Evolutionary conservation across 1,140 invertebrate species (phyloP), one percentile per base, ranked within the genome.

Genomic region (Charaxes varanes): DNA sequence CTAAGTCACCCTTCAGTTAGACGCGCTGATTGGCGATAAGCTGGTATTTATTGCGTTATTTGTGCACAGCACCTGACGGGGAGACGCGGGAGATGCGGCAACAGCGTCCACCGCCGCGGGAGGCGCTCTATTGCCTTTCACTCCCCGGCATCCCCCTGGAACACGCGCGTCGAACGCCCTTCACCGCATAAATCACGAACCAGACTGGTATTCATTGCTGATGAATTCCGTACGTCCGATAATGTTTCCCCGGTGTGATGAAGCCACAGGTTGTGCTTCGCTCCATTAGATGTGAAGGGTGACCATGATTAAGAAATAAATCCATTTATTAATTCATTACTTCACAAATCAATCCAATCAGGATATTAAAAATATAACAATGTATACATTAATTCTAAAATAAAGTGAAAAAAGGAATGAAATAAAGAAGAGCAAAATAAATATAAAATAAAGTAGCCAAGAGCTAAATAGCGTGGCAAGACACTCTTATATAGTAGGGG

Each of bases 21-120:
- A 78, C 51, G 71, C 71, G 61, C 64, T 79, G 74, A 82, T 82
- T 82, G 71, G 76, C 76, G 76, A 80, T 80, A 83, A 80, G 69
- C 63, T 46, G 53, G 68, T 72, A 80, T 79, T 80, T 79, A 80
- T 78, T 82, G 72, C 69, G 70, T 68, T 74, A 77, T 71, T 76
- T 65, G 72, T 77, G 66, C 68, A 53, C 57, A 62, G 71, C 77
- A 79, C 66, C 71, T 78, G 71, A 73, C 61, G 59, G 48, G 35
- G 48, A 54, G 60, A 44, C 35, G 45, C 41, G 43, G 41, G 47
- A 41, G 42, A 31, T 43, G 43, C 28, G 38, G 46, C 48, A 41
- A 50, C 52, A 48, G 57, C 40, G 48, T 42, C 51, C 52, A 46
- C 59, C 63, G 53, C 74, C 53, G 48, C 74, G 50, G 78, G 74